These are phyloP conservation scores for Pipistrellus pygmaeus DNA, from an alignment of 2,797 vertebrate species.

Conservation along the genomic window DNA sequence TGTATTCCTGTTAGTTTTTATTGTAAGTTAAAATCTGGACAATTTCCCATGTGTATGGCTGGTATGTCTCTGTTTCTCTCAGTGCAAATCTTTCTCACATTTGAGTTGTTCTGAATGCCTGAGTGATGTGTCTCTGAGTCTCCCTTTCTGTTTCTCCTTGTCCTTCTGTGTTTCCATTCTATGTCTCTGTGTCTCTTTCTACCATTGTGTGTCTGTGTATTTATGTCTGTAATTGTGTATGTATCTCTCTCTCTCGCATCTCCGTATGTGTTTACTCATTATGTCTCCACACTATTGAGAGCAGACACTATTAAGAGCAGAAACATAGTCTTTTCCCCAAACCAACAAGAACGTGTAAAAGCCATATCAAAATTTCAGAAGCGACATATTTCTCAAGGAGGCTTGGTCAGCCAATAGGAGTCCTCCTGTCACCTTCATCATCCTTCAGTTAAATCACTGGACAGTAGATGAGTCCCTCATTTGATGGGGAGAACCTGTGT, in stretches of 20 bases:
- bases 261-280: neutral
- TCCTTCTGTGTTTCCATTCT: neutral
- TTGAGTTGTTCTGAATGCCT: neutral
- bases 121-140: neutral
- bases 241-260: neutral
- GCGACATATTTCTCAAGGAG: neutral
- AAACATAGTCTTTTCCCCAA: neutral
- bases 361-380: neutral
- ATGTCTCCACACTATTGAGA: neutral
- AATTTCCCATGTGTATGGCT: neutral
- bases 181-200: neutral
- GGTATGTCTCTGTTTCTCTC: neutral
- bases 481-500: neutral
- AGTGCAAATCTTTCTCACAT: neutral
- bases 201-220: neutral
- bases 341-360: neutral
- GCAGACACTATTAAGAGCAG: neutral
- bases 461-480: neutral
- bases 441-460: neutral
- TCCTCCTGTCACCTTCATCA: fast-evolving
- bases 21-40: neutral
- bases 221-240: neutral
- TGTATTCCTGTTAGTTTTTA: neutral
- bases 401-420: neutral
- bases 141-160: neutral